Base-by-base conservation (phyloP, 2,113 vertebrate genomes). In the Probosciger aterrimus region DNA sequence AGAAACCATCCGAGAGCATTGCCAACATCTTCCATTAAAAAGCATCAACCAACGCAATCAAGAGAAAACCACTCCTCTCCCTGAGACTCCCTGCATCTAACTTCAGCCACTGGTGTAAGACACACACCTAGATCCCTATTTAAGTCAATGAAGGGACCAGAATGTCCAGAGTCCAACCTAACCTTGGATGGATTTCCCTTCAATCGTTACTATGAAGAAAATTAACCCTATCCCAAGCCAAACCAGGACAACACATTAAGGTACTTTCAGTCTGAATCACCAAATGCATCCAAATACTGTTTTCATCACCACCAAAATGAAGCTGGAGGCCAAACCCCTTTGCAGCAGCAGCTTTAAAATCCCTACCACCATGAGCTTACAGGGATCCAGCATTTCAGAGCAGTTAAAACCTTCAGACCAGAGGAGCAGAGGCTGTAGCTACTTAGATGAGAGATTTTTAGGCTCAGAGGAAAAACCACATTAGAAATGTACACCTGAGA, bases 11-110 rank as follows among this genome's bases (percentile, higher is more conserved):
- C 13, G 41, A 41, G 41, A 41, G 41, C 10, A 76, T 39, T 82
- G 69, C 68, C 94, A 95, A 57, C n/a, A 50, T 83, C 77, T 67
- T 67, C 28, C 79, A 90, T 80, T 57, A 80, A 88, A 88, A 94
- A 91, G 67, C 78, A 63, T 39, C 75, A 76, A 77, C 57, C 84
- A 92, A 83, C 78, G 96, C n/a, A 75, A 57, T 16, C 55, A 43
- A 22, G 41, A 82, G 23, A 25, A 82, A 59, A 69, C 22, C 53
- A 31, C 25, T 69, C 41, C 44, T 65, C 47, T 78, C 10, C 8
- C 52, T 10, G 17, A 67, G 71, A 79, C 49, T 69, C 44, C 10
- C 39, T 55, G 67, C 82, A 64, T 30, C 52, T 31, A 46, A 60
- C 62, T 82, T 52, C 52, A 86, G 86, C 18, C 69, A n/a, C n/a